Conservation (phyloP, 2,888 invertebrate genomes). For the Drosophila subquinaria region DNA sequence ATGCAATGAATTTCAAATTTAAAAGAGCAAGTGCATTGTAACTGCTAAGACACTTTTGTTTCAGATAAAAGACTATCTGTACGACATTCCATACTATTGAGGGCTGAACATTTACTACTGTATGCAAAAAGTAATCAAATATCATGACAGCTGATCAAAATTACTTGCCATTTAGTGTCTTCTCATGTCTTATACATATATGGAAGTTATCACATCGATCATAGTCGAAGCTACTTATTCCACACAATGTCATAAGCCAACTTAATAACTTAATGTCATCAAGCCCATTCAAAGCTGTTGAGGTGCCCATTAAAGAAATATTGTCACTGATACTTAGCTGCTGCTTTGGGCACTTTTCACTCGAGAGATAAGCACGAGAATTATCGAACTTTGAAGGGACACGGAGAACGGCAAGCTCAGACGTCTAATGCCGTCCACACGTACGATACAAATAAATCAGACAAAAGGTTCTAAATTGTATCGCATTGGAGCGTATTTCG, state of each 20-base stretch:
- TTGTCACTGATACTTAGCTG: slow-evolving; percentile 9
- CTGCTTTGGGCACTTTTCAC: slow-evolving; percentile 3
- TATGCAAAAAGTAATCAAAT: too few relatives aligned
- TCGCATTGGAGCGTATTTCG: slow-evolving; percentile 61
- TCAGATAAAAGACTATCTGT: too few relatives aligned
- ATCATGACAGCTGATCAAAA: too few relatives aligned
- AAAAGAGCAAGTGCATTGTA: too few relatives aligned
- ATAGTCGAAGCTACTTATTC: neutral
- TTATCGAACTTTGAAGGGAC: slow-evolving; percentile 40
- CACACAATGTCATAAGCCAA: neutral
- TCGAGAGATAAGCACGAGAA: slow-evolving; percentile 10
- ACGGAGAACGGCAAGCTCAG: slow-evolving; percentile 9
- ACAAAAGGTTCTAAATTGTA: slow-evolving; percentile 70
- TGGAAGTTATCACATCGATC: too few relatives aligned
- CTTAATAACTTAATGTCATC: neutral
- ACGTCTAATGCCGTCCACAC: slow-evolving; percentile 38
- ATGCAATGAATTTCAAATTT: too few relatives aligned
- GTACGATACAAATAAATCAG: slow-evolving; percentile 74
- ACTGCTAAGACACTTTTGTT: too few relatives aligned
- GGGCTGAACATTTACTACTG: too few relatives aligned
- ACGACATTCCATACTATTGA: too few relatives aligned
- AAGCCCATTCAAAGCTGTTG: slow-evolving; percentile 1
- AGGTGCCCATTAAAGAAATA: slow-evolving; percentile 20
- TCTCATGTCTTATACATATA: too few relatives aligned
- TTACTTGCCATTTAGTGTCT: too few relatives aligned